Percentiles rank a stretch among this genome's conserved stretches.
Conservation (phyloP, 2,113 vertebrate genomes). For the Laterallus jamaicensis region DNA sequence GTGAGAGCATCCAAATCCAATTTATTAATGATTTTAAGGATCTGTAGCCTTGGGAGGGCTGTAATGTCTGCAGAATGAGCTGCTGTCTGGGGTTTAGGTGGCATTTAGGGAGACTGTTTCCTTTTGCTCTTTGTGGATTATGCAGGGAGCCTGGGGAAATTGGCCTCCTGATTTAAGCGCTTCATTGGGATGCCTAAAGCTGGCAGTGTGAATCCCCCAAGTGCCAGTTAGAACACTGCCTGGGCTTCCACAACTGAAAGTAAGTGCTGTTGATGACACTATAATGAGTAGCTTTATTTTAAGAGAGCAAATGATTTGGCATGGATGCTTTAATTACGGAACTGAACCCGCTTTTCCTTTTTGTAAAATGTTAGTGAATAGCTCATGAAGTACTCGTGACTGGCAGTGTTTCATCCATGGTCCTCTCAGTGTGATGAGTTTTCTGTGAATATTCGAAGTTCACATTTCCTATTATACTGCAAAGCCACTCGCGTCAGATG, state of each 20-base stretch:
- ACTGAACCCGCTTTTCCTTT: background rate
- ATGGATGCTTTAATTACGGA: slow-evolving; percentile 2
- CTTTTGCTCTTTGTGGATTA: background rate
- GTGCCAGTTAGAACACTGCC: background rate
- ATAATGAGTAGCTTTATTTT: background rate
- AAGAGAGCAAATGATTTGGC: slow-evolving; percentile 6
- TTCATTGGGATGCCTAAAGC: background rate
- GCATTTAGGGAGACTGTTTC: background rate
- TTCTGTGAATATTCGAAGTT: background rate
- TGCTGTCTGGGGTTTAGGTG: background rate
- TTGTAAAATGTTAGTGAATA: background rate
- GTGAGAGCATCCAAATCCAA: background rate
- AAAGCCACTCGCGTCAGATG: background rate
- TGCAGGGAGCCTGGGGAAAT: background rate
- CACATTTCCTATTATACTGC: background rate
- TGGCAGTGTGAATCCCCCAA: background rate
- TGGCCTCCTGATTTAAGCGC: background rate
- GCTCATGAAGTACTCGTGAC: background rate
- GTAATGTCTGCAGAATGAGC: background rate
- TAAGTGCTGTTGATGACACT: background rate
- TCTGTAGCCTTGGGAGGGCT: background rate
- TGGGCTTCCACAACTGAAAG: background rate
- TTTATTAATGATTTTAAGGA: background rate
- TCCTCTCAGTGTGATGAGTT: background rate
- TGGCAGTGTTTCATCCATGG: background rate